These are phyloP conservation scores for Petrocephalus zakoni DNA, from an alignment of 2,113 vertebrate species.

Conservation along the genomic window DNA sequence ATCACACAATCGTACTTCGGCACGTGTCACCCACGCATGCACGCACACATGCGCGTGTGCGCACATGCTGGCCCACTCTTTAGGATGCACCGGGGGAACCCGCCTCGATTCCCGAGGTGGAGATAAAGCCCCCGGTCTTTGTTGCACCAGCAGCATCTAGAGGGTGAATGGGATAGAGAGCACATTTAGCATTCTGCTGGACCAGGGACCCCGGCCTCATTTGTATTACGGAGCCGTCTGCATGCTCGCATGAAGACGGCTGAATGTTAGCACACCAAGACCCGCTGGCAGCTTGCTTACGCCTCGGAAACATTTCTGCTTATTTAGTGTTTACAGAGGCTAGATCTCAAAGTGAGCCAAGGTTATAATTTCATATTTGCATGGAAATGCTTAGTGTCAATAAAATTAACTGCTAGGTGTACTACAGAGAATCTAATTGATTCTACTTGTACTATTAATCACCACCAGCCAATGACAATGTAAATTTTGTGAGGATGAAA, in stretches of 20 bases:
- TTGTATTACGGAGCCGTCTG: background rate
- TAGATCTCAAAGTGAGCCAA: background rate
- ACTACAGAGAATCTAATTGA: background rate
- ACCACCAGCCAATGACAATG: background rate
- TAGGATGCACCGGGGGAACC: background rate
- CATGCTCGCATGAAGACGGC: background rate
- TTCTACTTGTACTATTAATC: background rate
- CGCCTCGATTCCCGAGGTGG: background rate
- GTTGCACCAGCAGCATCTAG: background rate
- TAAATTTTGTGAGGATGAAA: background rate
- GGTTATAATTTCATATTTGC: background rate
- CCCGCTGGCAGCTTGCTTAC: background rate
- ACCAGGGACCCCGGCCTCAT: background rate
- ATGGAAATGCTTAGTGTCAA: conserved; percentile 1
- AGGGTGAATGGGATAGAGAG: background rate
- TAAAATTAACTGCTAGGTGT: background rate
- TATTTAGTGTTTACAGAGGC: background rate
- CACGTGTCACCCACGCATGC: background rate
- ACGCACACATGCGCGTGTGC: background rate
- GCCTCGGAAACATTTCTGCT: background rate
- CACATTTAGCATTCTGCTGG: background rate
- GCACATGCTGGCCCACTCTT: background rate
- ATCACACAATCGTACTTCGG: background rate
- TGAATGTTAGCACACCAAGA: background rate
- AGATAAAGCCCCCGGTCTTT: background rate